Percentiles rank a stretch among this genome's conserved stretches.
These are phyloP conservation scores for Lydus trimaculatus DNA, from an alignment of 2,888 invertebrate genomes.

Conservation along the genomic window DNA sequence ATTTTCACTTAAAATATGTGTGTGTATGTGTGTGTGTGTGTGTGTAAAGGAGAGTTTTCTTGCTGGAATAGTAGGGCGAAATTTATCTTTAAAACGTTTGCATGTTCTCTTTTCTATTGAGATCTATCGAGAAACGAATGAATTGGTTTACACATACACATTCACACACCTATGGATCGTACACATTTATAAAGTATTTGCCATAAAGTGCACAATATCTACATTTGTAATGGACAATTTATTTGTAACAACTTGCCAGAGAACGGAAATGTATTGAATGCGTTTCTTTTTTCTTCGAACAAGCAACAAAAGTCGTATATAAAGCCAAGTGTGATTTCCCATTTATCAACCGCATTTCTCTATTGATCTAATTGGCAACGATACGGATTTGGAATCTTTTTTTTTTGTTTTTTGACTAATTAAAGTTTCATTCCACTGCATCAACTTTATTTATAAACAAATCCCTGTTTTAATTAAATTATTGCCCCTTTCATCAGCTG, in stretches of 20 bases:
- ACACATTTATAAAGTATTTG: too few species aligned
- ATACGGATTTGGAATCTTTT: too few species aligned
- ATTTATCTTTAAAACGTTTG: slow-evolving; percentile 4
- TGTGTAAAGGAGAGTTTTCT: not conserved
- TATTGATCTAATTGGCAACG: too few species aligned
- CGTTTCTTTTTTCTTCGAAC: not conserved
- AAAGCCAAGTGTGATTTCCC: too few species aligned
- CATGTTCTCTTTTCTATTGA: not conserved
- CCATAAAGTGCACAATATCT: not conserved
- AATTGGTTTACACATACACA: not conserved
- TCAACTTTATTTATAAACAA: too few species aligned
- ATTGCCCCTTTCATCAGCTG: too few species aligned
- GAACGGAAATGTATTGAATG: not conserved
- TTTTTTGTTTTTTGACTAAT: too few species aligned
- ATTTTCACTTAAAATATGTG: not conserved
- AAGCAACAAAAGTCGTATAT: too few species aligned
- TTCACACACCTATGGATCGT: not conserved
- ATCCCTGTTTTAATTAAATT: too few species aligned
- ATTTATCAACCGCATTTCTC: too few species aligned
- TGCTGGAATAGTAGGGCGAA: not conserved
- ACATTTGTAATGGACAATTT: not conserved
- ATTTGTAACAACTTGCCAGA: not conserved
- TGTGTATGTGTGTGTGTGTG: not conserved
- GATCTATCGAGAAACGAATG: not conserved
- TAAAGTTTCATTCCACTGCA: too few species aligned